Conservation (phyloP, 2,113 vertebrate genomes). For the Xenopus borealis region DNA sequence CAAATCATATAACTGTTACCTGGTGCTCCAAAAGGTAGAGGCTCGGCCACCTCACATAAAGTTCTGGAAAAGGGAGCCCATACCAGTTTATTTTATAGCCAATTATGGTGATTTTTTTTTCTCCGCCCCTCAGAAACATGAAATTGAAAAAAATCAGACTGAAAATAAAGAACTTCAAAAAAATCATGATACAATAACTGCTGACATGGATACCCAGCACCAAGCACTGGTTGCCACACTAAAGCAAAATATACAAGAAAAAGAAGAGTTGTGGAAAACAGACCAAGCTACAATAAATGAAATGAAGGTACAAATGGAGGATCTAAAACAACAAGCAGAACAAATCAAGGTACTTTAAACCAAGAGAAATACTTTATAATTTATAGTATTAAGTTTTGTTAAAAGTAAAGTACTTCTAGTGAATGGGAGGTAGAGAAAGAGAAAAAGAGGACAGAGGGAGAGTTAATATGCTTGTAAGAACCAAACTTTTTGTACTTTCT, state of each 20-base stretch:
- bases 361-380: background rate
- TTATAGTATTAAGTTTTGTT: background rate
- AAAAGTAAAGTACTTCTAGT: background rate
- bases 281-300: slow-evolving; percentile 61
- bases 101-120: background rate
- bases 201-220: slow-evolving; percentile 64
- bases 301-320: slow-evolving; percentile 68
- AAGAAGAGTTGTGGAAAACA: slow-evolving; percentile 63
- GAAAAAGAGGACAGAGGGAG: too few species aligned
- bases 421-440: too few species aligned
- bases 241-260: slow-evolving; percentile 57
- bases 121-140: slow-evolving; percentile 59
- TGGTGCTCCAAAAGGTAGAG: too few species aligned
- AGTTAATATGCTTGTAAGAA: too few species aligned
- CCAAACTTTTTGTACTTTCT: too few species aligned
- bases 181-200: slow-evolving; percentile 65
- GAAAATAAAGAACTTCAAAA: slow-evolving; percentile 69
- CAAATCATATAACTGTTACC: too few species aligned
- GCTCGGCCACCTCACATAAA: too few species aligned
- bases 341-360: slow-evolving; percentile 67
- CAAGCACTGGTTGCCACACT: slow-evolving; percentile 62
- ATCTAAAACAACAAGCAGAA: slow-evolving; percentile 75
- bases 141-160: slow-evolving; percentile 56
- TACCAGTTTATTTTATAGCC: too few species aligned
- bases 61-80: too few species aligned